Evolutionary conservation across 2,797 vertebrate species (phyloP).

Genomic region (Argentina silus): DNA sequence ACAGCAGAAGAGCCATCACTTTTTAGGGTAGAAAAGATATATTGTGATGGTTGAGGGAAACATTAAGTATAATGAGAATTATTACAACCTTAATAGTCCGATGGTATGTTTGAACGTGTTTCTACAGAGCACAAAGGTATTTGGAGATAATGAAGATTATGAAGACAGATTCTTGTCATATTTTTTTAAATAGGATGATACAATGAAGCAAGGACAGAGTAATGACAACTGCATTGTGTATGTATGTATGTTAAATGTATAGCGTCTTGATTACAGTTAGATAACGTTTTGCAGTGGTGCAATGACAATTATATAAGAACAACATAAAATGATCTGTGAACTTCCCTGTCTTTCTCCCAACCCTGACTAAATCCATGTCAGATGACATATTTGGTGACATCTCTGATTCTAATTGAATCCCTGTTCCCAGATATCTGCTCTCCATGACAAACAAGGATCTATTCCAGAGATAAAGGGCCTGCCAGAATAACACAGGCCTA

Average conservation of each 20-base stretch:
- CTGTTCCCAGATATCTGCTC: conserved; percentile 20
- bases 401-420: conserved; percentile 28
- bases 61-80: not conserved
- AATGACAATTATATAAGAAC: not conserved
- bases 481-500: conserved; percentile 2
- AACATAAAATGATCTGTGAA: not conserved
- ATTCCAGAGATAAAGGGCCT: conserved; percentile 23
- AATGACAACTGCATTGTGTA: not conserved
- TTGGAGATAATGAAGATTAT: too few relatives aligned
- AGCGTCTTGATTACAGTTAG: not conserved
- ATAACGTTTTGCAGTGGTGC: not conserved
- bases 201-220: not conserved
- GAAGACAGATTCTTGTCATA: too few relatives aligned
- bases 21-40: not conserved
- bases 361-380: not conserved
- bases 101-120: not conserved
- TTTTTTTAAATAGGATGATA: too few relatives aligned
- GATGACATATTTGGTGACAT: conserved; percentile 21
- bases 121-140: too few relatives aligned
- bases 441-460: conserved; percentile 26
- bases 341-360: not conserved
- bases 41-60: not conserved
- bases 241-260: not conserved
- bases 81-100: not conserved
- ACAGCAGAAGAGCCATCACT: not conserved